phyloP scores from a whole-genome alignment of 2,888 invertebrate species.

The Acanthococcus lagerstroemiae region DNA sequence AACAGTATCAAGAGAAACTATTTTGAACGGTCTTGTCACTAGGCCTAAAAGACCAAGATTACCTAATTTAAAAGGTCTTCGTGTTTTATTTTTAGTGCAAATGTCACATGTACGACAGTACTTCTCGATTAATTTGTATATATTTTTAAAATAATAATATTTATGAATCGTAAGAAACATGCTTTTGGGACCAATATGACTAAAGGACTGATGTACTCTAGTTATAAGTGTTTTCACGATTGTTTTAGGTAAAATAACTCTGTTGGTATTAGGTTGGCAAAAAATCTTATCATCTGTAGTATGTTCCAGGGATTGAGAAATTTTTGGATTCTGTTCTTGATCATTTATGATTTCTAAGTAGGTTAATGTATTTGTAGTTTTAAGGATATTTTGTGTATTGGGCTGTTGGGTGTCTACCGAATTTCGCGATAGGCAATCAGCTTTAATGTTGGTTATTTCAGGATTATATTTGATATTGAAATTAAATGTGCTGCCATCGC shows the following conservation, averaged over 20 bases:
- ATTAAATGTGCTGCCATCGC: too few species aligned
- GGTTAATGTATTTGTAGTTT: background rate
- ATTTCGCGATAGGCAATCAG: background rate
- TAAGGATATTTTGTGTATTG: background rate
- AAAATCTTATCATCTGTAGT: background rate
- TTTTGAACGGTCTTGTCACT: constrained; percentile 37
- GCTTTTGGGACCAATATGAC: constrained; percentile 31
- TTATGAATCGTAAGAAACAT: constrained; percentile 17
- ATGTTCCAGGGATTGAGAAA: background rate
- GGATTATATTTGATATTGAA: background rate
- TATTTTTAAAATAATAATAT: constrained; percentile 23
- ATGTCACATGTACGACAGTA: constrained; percentile 23
- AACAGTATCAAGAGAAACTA: constrained; percentile 39
- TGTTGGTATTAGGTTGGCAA: background rate
- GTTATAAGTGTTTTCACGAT: constrained; percentile 22
- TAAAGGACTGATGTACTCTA: constrained; percentile 15
- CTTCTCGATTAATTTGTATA: constrained; percentile 7
- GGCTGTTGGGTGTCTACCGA: background rate
- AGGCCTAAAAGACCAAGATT: constrained; percentile 36
- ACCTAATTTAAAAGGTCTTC: constrained; percentile 33
- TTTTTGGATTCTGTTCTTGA: background rate
- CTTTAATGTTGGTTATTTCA: background rate
- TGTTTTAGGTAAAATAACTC: constrained; percentile 21
- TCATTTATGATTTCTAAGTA: background rate
- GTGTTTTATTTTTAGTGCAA: constrained; percentile 36